Evolutionary conservation across 2,888 invertebrate genomes (phyloP), one percentile per base, ranked within the genome.

Genomic region (Seira sanloemensis): DNA sequence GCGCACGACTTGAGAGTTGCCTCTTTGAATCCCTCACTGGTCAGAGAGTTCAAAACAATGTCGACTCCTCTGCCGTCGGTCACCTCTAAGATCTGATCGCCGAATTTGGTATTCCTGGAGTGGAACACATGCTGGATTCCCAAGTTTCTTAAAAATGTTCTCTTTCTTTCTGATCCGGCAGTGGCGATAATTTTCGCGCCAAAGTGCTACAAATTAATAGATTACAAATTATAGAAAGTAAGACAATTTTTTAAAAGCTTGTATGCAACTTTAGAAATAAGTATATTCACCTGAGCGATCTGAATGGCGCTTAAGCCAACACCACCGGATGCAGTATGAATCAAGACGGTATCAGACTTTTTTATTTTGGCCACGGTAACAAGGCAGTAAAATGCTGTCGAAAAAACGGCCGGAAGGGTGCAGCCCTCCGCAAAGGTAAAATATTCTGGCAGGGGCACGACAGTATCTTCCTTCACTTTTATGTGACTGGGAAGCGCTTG

Each of bases 311-410:
- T 65, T 0, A 88, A 73, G 0, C 88, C 88, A 0, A 88, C 88
- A 1, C 86, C 88, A 5, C 88, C 88, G 16, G 86, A 86, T 1
- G 87, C 88, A 0, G 86, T 84, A 66, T 88, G 88, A 7, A 88
- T 50, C 0, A 88, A 72, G 9, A 87, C 71, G 0, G 80, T 86
- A 4, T 88, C 88, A 0, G 73, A 76, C 9, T 62, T 18, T 12
- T 82, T 86, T 65, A 88, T 75, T 16, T 86, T 78, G 0, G 83
- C 86, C 18, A 84, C 62, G 16, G 37, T 69, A 12, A 86, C 21
- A 0, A 88, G 68, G 37, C 88, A 86, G 23, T 80, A 72, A 46
- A 78, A 85, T 0, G 85, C 83, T 1, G 88, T 88, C 0, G 83
- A 74, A 67, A 85, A 83, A 2, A 84, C 86, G 4, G 85, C 83